A percentile compares a stretch with the other conserved stretches of the same genome.
These are phyloP conservation scores for Lydus trimaculatus DNA, from an alignment of 2,888 invertebrate species.

Conservation along the genomic window DNA sequence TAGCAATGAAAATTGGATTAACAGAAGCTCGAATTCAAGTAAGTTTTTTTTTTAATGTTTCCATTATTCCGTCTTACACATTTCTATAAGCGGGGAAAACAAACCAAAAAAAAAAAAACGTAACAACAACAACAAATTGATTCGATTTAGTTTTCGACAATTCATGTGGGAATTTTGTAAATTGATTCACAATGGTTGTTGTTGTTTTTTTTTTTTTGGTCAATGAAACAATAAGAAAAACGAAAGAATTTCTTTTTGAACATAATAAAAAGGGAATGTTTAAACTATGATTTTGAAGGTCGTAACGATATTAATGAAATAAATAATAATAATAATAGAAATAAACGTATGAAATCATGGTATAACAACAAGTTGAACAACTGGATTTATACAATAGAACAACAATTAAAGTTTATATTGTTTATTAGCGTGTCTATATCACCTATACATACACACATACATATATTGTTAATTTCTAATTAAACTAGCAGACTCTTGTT, in stretches of 20 bases:
- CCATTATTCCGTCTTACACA: background rate
- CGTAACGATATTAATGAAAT: background rate
- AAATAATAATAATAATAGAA: background rate
- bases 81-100: background rate
- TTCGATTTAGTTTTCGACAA: background rate
- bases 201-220: background rate
- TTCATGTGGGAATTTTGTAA: background rate
- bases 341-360: background rate
- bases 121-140: background rate
- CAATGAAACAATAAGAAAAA: background rate
- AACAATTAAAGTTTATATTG: conserved; percentile 4
- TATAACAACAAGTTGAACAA: background rate
- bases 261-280: background rate
- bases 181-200: background rate
- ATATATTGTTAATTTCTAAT: conserved; percentile 7
- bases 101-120: too few species aligned
- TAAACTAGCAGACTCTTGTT: background rate
- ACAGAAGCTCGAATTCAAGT: conserved; percentile 96
- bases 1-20: conserved; percentile 93
- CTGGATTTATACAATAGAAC: background rate
- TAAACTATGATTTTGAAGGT: background rate
- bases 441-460: background rate
- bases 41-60: conserved; percentile 50
- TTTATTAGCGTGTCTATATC: background rate
- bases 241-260: background rate